A percentile compares a stretch with the other conserved stretches of the same genome.
Conservation (phyloP, 2,113 vertebrate species). For the Octodon degus region DNA sequence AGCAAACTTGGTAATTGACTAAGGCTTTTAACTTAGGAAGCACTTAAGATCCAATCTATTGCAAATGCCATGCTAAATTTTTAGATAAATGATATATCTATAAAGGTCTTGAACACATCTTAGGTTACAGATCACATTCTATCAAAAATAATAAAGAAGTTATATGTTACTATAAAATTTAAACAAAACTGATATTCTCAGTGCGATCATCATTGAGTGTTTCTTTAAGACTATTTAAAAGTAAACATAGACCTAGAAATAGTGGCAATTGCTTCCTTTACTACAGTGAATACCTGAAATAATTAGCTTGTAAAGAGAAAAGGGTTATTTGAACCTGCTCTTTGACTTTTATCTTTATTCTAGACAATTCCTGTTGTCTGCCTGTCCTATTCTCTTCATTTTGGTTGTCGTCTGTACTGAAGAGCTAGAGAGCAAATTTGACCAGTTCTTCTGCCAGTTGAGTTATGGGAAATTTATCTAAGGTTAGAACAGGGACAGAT, state of each 20-base stretch:
- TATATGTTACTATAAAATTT: background rate
- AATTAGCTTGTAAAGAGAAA: no score
- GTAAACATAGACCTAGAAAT: background rate
- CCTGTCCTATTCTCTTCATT: background rate
- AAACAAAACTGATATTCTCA: conserved; percentile 28
- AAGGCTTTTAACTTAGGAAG: background rate
- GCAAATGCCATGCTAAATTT: background rate
- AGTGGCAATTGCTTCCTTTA: background rate
- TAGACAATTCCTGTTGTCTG: background rate
- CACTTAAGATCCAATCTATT: background rate
- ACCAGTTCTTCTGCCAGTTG: background rate
- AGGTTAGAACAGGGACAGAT: background rate
- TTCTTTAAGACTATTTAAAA: background rate
- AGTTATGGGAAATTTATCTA: background rate
- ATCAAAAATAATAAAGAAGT: background rate
- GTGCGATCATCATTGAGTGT: background rate
- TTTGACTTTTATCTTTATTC: background rate
- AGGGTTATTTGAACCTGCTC: background rate
- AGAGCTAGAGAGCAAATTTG: background rate
- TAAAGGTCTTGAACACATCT: background rate
- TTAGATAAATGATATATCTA: background rate
- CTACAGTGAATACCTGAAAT: no score
- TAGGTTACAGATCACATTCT: background rate
- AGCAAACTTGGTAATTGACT: background rate
- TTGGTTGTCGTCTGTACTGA: background rate